These are phyloP conservation scores for Drosophila austrosaltans DNA, from an alignment of 2,888 invertebrate species.

Conservation along the genomic window DNA sequence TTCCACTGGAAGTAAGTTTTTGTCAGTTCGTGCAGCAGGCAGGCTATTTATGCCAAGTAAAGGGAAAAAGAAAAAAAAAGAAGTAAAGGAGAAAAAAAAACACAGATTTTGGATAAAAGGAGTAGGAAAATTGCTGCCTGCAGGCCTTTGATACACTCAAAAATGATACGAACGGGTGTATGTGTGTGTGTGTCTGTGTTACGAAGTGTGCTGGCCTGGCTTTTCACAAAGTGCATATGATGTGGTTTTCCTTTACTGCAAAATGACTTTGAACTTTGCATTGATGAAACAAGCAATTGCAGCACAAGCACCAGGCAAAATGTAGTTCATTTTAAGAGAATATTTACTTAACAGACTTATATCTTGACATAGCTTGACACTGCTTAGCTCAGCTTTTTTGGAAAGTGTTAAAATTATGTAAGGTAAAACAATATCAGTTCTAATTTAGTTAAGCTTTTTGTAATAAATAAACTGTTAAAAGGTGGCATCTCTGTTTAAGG, in stretches of 20 bases:
- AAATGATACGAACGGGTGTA: neutral
- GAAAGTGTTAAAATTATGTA: neutral
- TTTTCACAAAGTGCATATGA: conserved; percentile 22
- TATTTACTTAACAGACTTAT: neutral
- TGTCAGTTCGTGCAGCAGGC: conserved; percentile 47
- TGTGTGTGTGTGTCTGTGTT: conserved; percentile 3
- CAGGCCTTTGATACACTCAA: conserved; percentile 12
- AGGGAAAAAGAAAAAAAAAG: conserved; percentile 8
- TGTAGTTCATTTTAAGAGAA: neutral
- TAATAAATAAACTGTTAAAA: too few relatives aligned
- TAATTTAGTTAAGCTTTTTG: neutral
- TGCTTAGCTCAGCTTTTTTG: neutral
- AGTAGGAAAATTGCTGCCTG: conserved; percentile 43
- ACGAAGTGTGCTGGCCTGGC: conserved; percentile 15
- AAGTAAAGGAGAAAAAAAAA: conserved; percentile 8
- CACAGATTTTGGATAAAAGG: conserved; percentile 21
- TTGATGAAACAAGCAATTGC: conserved; percentile 26
- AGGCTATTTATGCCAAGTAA: conserved; percentile 44
- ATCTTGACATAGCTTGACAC: neutral
- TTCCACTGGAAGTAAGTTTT: conserved; percentile 44
- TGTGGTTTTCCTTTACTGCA: conserved; percentile 23
- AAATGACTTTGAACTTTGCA: conserved; percentile 46
- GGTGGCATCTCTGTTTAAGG: too few relatives aligned
- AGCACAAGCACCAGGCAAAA: neutral
- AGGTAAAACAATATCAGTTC: neutral